Percentiles rank a stretch among this genome's conserved stretches.
Evolutionary conservation across 2,888 invertebrate genomes (phyloP).

Genomic region (Cenopis cana): DNA sequence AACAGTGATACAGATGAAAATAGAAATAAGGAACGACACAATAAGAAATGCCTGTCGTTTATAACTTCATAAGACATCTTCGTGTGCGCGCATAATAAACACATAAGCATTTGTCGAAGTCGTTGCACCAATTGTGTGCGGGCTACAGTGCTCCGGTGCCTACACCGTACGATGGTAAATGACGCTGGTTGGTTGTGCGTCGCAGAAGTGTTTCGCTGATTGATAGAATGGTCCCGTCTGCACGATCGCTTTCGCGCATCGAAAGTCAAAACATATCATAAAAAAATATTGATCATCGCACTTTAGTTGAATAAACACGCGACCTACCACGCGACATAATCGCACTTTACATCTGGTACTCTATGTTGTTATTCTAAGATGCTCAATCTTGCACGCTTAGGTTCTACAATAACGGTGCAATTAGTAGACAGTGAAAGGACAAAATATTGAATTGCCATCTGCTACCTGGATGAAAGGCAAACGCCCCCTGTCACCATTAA

Average conservation of each 20-base stretch:
- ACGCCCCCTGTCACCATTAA: conserved; percentile 66
- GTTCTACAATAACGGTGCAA: conserved; percentile 30
- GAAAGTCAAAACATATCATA: conserved; percentile 70
- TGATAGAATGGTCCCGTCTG: conserved; percentile 71
- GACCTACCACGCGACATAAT: conserved; percentile 38
- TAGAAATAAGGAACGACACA: conserved; percentile 56
- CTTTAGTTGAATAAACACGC: conserved; percentile 37
- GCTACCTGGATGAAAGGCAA: conserved; percentile 59
- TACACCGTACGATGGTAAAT: conserved; percentile 72
- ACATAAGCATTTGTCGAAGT: conserved; percentile 64
- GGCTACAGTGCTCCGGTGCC: conserved; percentile 59
- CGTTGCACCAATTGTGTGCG: conserved; percentile 65
- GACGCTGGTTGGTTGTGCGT: conserved; percentile 54
- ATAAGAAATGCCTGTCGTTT: conserved; percentile 64
- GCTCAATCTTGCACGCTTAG: conserved; percentile 33
- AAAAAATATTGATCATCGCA: conserved; percentile 51
- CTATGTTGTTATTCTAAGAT: conserved; percentile 37
- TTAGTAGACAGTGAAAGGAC: conserved; percentile 36
- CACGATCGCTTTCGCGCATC: conserved; percentile 68
- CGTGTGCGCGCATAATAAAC: conserved; percentile 72
- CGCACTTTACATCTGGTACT: conserved; percentile 35
- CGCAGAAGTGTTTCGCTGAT: conserved; percentile 67
- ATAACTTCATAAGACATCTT: conserved; percentile 69
- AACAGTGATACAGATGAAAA: conserved; percentile 52
- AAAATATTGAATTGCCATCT: conserved; percentile 55